These are phyloP conservation scores for Trematocara macrostoma DNA, from an alignment of 2,113 vertebrate genomes.

Conservation along the genomic window DNA sequence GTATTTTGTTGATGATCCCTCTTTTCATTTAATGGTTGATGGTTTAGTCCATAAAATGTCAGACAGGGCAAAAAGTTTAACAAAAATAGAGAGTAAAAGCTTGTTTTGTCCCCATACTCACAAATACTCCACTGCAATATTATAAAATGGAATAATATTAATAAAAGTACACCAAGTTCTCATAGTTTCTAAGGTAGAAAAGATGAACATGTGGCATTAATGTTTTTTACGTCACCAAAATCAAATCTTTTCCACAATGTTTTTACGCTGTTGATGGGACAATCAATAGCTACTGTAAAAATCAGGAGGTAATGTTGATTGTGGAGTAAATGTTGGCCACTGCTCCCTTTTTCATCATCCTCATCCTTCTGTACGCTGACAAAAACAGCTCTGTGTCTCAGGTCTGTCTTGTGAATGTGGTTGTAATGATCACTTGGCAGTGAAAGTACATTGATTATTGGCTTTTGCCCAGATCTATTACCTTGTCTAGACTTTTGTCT, in stretches of 20 bases:
- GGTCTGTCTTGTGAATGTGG: neutral
- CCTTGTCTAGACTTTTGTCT: slow-evolving; percentile 33
- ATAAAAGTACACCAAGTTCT: neutral
- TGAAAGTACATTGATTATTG: slow-evolving; percentile 25
- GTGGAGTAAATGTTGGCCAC: neutral
- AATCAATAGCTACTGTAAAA: neutral
- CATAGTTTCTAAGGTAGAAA: neutral
- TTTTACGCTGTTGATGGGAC: neutral
- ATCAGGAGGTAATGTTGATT: neutral
- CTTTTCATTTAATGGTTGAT: neutral
- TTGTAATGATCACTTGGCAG: slow-evolving; percentile 11
- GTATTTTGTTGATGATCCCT: neutral
- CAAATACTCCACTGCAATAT: neutral
- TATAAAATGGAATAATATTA: neutral
- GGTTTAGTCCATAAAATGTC: neutral
- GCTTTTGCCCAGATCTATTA: slow-evolving; percentile 31
- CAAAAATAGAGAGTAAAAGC: neutral
- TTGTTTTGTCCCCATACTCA: neutral
- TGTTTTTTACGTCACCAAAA: neutral
- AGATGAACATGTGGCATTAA: neutral
- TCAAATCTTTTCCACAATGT: neutral
- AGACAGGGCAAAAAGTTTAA: neutral
- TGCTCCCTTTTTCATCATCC: neutral
- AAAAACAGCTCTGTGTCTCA: neutral
- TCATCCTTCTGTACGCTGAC: neutral